Evolutionary conservation across 2,113 vertebrate genomes (phyloP), one percentile per base, ranked within the genome.

Genomic region (Athene cunicularia): DNA sequence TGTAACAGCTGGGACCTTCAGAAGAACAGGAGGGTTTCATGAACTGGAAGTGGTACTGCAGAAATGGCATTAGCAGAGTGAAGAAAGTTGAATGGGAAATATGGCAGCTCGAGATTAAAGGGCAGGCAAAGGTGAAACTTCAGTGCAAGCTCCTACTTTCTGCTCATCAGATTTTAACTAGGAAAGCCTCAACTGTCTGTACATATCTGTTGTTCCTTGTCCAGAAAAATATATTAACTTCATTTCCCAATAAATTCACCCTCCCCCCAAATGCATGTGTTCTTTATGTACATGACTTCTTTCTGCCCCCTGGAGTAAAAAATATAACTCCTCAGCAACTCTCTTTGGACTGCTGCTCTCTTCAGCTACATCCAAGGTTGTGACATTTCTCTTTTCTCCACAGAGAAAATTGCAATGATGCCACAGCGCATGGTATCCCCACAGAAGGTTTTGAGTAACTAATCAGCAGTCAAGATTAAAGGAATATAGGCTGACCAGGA

Each of bases 1-100:
- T 21, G 33, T 72, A 85, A 43, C 52, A 82, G 64, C 55, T 49
- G 22, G 37, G 33, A 32, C 35, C 81, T 92, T 72, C 37, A 72
- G 56, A 86, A 81, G 30, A 60, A 23, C 39, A 23, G 12, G 30
- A 79, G 21, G 6, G 30, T 79, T 87, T 88, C 32, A 58, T n/a
- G 64, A 85, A 72, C 88, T 85, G 66, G 23, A 89, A 91, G 49
- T 37, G 64, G n/a, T 52, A 66, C 6, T 45, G 17, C 41, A 74
- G 72, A 93, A 85, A 67, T 13, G 11, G 43, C 37, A 35, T 68
- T 71, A 88, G 41, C 8, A 33, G 56, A 55, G 20, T 53, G 67
- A 91, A 75, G 22, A 45, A 91, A 71, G 41, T 70, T 88, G 76
- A 92, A 93, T 79, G 23, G 73, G 80, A 93, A 93, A 79, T 79